Base-by-base conservation (phyloP, 2,888 invertebrate genomes). In the Melanotus villosus region DNA sequence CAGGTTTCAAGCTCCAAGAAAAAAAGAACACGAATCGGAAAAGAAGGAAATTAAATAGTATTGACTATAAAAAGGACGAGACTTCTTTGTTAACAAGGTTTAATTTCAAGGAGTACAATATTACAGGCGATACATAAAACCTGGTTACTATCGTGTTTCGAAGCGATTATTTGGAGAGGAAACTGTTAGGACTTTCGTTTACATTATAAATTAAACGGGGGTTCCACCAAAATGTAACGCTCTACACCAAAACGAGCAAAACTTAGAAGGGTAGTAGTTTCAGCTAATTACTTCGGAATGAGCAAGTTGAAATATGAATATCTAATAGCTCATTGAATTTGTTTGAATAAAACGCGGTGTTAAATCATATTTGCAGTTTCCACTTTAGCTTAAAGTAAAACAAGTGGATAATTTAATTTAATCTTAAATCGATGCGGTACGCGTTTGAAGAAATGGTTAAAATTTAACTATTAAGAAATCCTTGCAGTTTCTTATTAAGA, bases 31-130 rank as follows among this genome's bases (percentile, higher is more conserved):
- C 57, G 41, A 57, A 26, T 41, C 41, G 30, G 18, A 57, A 57
- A 57, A 41, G 57, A 26, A 57, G 41, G 57, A 57, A 57, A 57
- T 57, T 38, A 57, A 57, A 57, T 57, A 57, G 26, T 26, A 57
- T 38, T 41, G 57, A 23, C 47, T 26, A 26, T 2, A 47, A 14
- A 21, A 19, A 6, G 10, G 47, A 47, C 47, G 23, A 47, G 47
- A 26, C 23, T 47, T 21, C 19, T 47, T 47, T 47, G 23, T 23
- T 47, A 47, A 26, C 23, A 12, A 21, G 3, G 1, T 47, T 47
- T 47, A 47, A 47, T 47, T 47, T 47, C 3, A 5, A 14, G 47
- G 10, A 47, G 3, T 26, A 19, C 12, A 21, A 19, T 26, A 47
- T 47, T 47, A 23, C 1, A 1, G 47, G 10, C 16, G 18, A 41